These are phyloP conservation scores for Eugnorisma glareosa DNA, from an alignment of 2,888 invertebrate genomes.

Conservation along the genomic window DNA sequence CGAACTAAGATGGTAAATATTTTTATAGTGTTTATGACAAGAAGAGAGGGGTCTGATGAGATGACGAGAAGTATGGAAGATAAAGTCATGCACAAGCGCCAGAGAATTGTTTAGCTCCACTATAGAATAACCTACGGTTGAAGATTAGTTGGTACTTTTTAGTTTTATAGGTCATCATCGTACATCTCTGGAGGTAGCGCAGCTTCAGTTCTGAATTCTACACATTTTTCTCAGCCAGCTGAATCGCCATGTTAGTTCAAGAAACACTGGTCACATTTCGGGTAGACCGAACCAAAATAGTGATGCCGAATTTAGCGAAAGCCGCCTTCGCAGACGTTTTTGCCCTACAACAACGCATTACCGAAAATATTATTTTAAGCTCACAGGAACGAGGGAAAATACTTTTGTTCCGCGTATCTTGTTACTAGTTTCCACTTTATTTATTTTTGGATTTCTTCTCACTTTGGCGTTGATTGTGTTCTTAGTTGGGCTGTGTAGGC, in stretches of 20 bases:
- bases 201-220: neutral
- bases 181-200: neutral
- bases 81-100: too few relatives aligned
- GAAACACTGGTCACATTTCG: constrained; percentile 23
- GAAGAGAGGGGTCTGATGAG: too few relatives aligned
- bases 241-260: constrained; percentile 3
- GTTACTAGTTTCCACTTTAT: constrained; percentile 67
- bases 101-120: neutral
- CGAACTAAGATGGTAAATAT: neutral
- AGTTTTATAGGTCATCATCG: neutral
- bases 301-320: constrained; percentile 61
- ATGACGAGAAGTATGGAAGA: too few relatives aligned
- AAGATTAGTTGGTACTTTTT: too few relatives aligned
- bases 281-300: constrained; percentile 66
- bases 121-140: too few relatives aligned
- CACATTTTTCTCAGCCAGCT: neutral
- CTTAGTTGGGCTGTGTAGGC: constrained; percentile 22
- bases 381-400: constrained; percentile 60
- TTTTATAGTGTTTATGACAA: too few relatives aligned
- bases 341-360: constrained; percentile 51
- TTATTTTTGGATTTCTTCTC: constrained; percentile 66
- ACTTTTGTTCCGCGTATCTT: constrained; percentile 72
- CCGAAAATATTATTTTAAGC: constrained; percentile 67
- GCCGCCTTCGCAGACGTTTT: constrained; percentile 56
- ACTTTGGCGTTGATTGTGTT: constrained; percentile 37